Evolutionary conservation across 1,140 invertebrate genomes (phyloP), one percentile per base, ranked within the genome.

Genomic region (Meloidogyne hapla): DNA sequence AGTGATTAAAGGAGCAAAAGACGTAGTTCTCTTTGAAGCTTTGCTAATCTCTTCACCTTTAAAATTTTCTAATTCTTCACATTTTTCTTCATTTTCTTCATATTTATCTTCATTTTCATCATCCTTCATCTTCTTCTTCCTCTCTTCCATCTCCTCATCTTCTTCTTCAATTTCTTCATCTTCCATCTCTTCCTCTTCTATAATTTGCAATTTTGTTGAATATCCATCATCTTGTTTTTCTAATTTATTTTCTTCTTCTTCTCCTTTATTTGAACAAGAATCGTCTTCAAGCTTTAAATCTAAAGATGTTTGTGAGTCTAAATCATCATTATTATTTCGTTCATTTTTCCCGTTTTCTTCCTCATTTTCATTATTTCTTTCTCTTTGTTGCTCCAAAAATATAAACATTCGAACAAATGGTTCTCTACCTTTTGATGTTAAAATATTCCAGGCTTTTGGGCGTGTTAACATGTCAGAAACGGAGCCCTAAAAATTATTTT

Each of bases 391-490:
- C 88, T 96, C 94, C 65, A 97, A 89, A 88, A 97, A 98, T 92
- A 97, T 94, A 88, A 96, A 95, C 95, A 98, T 98, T 69, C 95
- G 90, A 74, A 98, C 96, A 88, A 97, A 98, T 1, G 95, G 95
- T 85, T 98, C 95, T 26, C 94, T 91, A 0, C 95, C 95, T 88
- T 97, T 97, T 87, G 96, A 94, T 1, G 95, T 98, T 10, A 98
- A 88, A 94, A 96, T 95, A 85, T 95, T 93, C 95, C 95, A 98
- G 0, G 94, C 94, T 87, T 98, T 98, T 25, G 95, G 95, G 65
- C 95, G 89, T 26, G 95, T 95, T 69, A 98, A 89, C 61, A 98
- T 89, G 88, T 98, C 95, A 23, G 94, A 96, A 0, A 97, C 95
- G 0, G 94, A 95, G 18, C 95, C 95, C 88, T 96, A 94, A 23